phyloP scores from a whole-genome alignment of 2,797 vertebrate genomes.

The Sebastes variabilis region DNA sequence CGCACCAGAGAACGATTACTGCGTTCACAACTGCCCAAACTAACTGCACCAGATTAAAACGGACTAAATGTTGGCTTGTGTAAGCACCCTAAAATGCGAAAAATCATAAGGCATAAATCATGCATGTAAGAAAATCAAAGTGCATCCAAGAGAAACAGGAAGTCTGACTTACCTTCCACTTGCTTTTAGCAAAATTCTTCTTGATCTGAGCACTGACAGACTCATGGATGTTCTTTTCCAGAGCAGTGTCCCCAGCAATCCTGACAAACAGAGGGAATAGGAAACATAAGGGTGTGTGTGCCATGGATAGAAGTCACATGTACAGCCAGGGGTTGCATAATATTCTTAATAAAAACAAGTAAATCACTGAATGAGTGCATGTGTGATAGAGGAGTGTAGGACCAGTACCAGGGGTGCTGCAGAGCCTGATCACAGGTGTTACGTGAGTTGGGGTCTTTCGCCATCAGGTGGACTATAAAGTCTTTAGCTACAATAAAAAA shows the following conservation, averaged over 20 bases:
- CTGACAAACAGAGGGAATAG: slow-evolving; percentile 65
- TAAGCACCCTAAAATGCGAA: neutral
- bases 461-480: slow-evolving; percentile 96
- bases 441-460: slow-evolving; percentile 89
- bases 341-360: neutral
- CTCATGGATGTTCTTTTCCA: slow-evolving; percentile 98
- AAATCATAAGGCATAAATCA: neutral
- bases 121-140: neutral
- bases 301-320: neutral
- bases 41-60: neutral
- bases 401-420: slow-evolving; percentile 86
- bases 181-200: slow-evolving; percentile 99
- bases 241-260: slow-evolving; percentile 95
- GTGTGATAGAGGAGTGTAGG: neutral
- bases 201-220: slow-evolving; percentile 98
- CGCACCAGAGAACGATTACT: no score
- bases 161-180: slow-evolving; percentile 90
- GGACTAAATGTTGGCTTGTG: neutral
- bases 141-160: neutral
- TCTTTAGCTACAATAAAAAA: slow-evolving; percentile 88
- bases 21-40: no score
- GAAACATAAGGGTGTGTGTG: neutral
- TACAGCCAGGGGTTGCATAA: neutral
- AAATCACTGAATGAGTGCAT: neutral
- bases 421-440: slow-evolving; percentile 96